phyloP scores from a whole-genome alignment of 2,113 vertebrate species.

The Myiozetetes cayanensis region DNA sequence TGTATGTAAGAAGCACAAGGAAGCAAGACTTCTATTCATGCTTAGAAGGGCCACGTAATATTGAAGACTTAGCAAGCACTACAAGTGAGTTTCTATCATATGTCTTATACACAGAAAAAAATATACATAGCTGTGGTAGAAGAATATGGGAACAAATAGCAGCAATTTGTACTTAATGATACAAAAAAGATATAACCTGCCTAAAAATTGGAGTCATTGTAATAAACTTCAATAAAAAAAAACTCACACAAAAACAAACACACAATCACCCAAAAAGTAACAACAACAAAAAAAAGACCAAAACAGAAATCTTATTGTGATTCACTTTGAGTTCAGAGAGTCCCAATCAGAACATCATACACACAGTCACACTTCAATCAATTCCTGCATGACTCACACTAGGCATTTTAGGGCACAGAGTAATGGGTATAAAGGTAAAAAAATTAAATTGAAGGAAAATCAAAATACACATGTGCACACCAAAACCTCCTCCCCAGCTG shows the following conservation, averaged over 20 bases:
- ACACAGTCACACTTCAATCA: not conserved
- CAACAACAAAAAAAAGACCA: not conserved
- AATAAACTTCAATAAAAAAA: not conserved
- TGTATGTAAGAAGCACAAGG: not conserved
- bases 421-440: not conserved
- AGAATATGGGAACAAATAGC: not conserved
- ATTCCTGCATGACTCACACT: not conserved
- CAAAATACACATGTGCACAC: not conserved
- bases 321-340: not conserved
- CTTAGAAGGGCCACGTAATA: not conserved
- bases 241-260: not conserved
- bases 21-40: not conserved
- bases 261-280: not conserved
- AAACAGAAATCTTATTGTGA: not conserved
- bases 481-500: too few relatives aligned
- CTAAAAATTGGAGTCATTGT: not conserved
- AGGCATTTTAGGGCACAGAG: not conserved
- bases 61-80: not conserved
- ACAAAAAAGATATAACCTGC: not conserved
- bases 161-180: not conserved
- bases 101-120: not conserved
- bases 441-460: not conserved
- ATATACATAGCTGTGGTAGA: not conserved
- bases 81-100: not conserved
- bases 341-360: not conserved